Percentiles rank a stretch among this genome's conserved stretches.
These are phyloP conservation scores for Salvelinus sp. DNA, from an alignment of 2,113 vertebrate genomes.

Conservation along the genomic window DNA sequence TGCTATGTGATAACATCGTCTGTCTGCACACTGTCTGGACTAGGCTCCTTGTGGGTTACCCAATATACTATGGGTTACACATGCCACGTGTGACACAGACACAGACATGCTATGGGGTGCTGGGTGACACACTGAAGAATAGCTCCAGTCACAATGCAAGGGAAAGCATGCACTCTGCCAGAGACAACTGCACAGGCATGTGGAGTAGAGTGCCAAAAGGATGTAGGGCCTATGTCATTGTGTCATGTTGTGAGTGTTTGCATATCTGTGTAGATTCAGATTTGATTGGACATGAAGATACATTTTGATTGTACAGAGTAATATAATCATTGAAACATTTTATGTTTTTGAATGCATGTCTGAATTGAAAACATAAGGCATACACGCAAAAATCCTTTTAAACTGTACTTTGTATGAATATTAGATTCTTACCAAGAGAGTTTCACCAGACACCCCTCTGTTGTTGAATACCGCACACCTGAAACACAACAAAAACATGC, in stretches of 20 bases:
- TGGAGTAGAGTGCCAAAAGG: not conserved
- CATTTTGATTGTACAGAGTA: no score
- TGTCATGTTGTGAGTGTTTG: not conserved
- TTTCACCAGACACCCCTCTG: slow-evolving; percentile 85
- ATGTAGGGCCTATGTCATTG: not conserved
- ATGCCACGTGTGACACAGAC: no score
- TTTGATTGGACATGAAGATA: no score
- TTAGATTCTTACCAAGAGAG: slow-evolving; percentile 86
- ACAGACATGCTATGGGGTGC: no score
- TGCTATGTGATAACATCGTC: slow-evolving; percentile 42
- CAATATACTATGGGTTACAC: not conserved
- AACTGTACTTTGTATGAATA: not conserved
- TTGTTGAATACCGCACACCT: slow-evolving; percentile 93
- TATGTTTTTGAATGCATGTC: no score
- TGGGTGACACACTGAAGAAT: no score
- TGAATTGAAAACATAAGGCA: not conserved
- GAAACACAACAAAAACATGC: slow-evolving; percentile 66
- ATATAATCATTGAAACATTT: no score
- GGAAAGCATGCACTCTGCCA: not conserved
- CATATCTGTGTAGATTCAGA: no score
- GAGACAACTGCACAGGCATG: not conserved
- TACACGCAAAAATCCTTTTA: not conserved
- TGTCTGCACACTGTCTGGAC: slow-evolving; percentile 17
- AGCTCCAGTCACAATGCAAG: no score
- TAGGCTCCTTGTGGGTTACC: slow-evolving; percentile 27